A percentile compares a stretch with the other conserved stretches of the same genome.
phyloP scores from a whole-genome alignment of 2,113 vertebrate species.

The Lasiurus borealis region DNA sequence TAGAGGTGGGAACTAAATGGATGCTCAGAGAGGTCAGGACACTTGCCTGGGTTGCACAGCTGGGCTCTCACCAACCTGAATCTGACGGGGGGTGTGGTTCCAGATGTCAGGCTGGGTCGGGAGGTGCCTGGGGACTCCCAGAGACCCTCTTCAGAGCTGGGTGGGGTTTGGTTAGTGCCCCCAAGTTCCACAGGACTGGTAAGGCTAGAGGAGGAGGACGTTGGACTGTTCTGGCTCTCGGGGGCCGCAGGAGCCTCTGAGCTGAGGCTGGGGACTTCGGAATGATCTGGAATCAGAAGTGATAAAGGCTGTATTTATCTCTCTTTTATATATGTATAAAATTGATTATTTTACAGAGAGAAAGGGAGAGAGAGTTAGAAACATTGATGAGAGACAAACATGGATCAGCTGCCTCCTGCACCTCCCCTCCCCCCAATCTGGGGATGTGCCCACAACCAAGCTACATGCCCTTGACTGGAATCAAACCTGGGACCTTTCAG shows the following conservation, averaged over 20 bases:
- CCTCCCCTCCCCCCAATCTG: no score
- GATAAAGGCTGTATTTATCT: neutral
- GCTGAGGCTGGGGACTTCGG: constrained; percentile 88
- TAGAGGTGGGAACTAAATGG: neutral
- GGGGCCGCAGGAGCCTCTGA: constrained; percentile 72
- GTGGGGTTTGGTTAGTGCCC: constrained; percentile 84
- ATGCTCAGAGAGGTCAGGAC: neutral
- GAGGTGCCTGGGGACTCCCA: constrained; percentile 59
- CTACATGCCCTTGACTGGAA: no score
- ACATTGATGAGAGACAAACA: no score
- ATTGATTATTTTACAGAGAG: no score
- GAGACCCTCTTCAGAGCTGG: constrained; percentile 74
- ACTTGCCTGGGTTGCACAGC: neutral
- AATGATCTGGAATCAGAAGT: constrained; percentile 86
- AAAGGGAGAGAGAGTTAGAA: no score
- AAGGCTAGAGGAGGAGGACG: constrained; percentile 73
- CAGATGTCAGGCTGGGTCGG: constrained; percentile 35
- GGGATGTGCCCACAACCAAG: no score
- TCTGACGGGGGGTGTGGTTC: constrained; percentile 70
- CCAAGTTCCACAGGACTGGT: constrained; percentile 78
- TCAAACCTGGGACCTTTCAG: no score
- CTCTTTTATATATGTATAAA: neutral
- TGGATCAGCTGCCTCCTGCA: no score
- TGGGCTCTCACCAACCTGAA: constrained; percentile 82
- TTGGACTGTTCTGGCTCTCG: constrained; percentile 63